Conservation (phyloP, 1,140 invertebrate genomes). For the Habropoda laboriosa region DNA sequence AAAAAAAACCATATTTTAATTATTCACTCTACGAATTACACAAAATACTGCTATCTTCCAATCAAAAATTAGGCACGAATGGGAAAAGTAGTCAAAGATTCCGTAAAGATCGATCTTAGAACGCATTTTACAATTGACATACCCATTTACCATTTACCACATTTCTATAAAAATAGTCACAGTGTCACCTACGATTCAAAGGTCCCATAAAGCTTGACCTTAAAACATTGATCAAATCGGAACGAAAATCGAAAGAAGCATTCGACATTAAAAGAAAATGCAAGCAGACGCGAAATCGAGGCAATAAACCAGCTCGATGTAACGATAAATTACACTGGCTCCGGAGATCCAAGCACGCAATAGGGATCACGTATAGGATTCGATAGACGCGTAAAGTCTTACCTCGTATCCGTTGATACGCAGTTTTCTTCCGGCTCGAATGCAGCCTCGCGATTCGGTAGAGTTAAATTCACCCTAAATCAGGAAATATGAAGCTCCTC, state of each 20-base stretch:
- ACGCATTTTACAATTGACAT: too few species aligned
- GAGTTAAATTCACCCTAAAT: constrained; percentile 71
- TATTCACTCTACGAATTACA: too few species aligned
- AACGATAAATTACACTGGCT: constrained; percentile 29
- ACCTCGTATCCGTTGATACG: not conserved
- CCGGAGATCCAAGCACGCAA: not conserved
- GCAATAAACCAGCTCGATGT: not conserved
- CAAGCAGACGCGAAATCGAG: not conserved
- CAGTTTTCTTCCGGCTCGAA: constrained; percentile 20
- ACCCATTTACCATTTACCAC: too few species aligned
- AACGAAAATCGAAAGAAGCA: not conserved
- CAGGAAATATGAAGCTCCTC: constrained; percentile 69
- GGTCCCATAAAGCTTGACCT: too few species aligned
- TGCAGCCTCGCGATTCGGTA: constrained; percentile 48
- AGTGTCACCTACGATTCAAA: too few species aligned
- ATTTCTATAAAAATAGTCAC: too few species aligned
- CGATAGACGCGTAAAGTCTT: constrained; percentile 37
- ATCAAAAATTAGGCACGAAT: too few species aligned
- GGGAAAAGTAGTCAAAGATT: too few species aligned
- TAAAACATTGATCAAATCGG: not conserved
- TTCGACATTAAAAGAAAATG: not conserved
- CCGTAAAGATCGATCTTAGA: too few species aligned
- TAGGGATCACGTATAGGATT: constrained; percentile 22
- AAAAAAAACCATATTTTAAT: too few species aligned
- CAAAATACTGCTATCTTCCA: too few species aligned